These are phyloP conservation scores for Chloroceryle aenea DNA, from an alignment of 2,113 vertebrate species.

Conservation along the genomic window DNA sequence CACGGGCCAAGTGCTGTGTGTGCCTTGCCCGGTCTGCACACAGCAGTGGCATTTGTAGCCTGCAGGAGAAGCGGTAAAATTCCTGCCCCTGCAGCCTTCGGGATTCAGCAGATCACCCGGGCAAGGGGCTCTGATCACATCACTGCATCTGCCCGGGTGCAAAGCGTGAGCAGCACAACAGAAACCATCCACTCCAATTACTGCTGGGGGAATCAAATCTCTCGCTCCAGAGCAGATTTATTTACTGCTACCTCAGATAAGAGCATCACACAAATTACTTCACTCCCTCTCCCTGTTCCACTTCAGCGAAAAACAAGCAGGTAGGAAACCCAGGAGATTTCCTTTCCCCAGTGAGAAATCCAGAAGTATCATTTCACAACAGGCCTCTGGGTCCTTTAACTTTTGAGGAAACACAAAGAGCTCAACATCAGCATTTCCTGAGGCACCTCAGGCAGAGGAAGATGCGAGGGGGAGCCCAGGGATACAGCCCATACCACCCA, in stretches of 20 bases:
- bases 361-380: not conserved
- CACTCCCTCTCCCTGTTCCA: not conserved
- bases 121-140: not conserved
- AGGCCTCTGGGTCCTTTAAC: not conserved
- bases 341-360: not conserved
- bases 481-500: accelerated
- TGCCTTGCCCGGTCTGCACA: not conserved
- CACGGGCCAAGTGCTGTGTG: not conserved
- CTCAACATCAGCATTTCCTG: not conserved
- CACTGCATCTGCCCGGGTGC: not conserved
- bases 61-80: not conserved
- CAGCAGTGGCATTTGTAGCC: not conserved
- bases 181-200: not conserved
- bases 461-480: not conserved
- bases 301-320: not conserved
- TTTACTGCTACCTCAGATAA: not conserved
- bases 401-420: not conserved
- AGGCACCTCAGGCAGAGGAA: not conserved
- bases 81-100: not conserved
- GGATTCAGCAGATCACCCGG: not conserved
- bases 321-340: not conserved
- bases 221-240: not conserved
- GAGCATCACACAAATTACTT: not conserved
- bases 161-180: not conserved
- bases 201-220: not conserved